phyloP scores from a whole-genome alignment of 2,888 invertebrate species.

The Hemicrepidius hirtus region DNA sequence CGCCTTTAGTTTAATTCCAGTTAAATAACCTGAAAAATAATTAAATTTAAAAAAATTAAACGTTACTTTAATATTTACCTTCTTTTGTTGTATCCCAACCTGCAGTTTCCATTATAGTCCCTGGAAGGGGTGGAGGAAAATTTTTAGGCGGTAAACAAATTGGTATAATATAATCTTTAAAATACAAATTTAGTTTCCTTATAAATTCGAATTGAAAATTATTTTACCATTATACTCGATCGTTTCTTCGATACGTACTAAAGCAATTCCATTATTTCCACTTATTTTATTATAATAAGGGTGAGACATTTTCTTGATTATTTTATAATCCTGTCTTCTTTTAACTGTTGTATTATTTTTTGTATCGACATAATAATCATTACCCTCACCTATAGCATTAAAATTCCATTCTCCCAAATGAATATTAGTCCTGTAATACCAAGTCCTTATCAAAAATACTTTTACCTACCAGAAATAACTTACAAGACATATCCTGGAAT shows the following conservation, averaged over 20 bases:
- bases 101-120: constrained; percentile 69
- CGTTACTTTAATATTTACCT: constrained; percentile 50
- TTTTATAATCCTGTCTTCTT: constrained; percentile 63
- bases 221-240: constrained; percentile 13
- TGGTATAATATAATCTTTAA: constrained; percentile 75
- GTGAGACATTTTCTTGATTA: constrained; percentile 67
- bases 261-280: constrained; percentile 61
- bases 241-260: constrained; percentile 28
- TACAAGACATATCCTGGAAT: constrained; percentile 28
- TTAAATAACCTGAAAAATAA: constrained; percentile 63
- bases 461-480: constrained; percentile 11
- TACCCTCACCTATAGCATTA: background rate
- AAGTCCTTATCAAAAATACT: no score
- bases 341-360: background rate
- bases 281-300: constrained; percentile 61
- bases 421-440: no score
- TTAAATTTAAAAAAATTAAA: background rate
- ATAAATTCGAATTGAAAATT: background rate
- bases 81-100: constrained; percentile 80
- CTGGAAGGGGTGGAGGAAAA: constrained; percentile 66
- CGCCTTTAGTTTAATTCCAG: constrained; percentile 75
- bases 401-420: constrained; percentile 19
- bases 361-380: background rate
- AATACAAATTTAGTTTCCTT: no score
- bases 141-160: constrained; percentile 74